phyloP scores from a whole-genome alignment of 2,113 vertebrate genomes.

The Pica pica region DNA sequence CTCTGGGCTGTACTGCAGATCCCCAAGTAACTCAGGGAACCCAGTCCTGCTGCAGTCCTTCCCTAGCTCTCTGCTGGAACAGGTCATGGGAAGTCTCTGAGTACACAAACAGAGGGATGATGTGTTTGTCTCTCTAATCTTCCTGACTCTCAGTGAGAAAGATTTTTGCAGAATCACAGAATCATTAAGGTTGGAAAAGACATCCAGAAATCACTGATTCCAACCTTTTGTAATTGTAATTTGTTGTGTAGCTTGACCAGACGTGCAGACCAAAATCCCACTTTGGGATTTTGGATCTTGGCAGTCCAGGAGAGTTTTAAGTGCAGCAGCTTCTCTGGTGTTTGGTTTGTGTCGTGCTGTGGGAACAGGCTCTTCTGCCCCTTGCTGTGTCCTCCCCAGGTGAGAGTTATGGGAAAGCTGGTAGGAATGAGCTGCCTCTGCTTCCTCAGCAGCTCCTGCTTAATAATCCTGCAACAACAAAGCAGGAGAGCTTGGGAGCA shows the following conservation, averaged over 20 bases:
- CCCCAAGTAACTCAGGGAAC: neutral
- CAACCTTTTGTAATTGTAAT: neutral
- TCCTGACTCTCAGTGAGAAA: neutral
- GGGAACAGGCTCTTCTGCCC: neutral
- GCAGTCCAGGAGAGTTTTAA: neutral
- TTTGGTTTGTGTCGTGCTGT: neutral
- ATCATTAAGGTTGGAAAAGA: neutral
- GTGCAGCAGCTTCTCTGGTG: neutral
- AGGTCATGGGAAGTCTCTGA: neutral
- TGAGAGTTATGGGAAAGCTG: neutral
- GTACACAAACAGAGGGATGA: neutral
- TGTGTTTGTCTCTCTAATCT: neutral
- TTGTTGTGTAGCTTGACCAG: neutral
- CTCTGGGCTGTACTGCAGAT: neutral
- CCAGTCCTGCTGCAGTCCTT: neutral
- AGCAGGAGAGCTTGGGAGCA: neutral
- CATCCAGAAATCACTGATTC: neutral
- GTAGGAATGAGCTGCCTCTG: neutral
- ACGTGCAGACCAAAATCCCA: neutral
- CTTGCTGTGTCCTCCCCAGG: accelerated
- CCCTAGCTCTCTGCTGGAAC: neutral
- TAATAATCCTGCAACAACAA: neutral
- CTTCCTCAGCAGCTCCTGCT: neutral
- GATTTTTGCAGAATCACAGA: neutral
- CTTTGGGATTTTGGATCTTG: neutral